Percentiles rank a stretch among this genome's conserved stretches.
These are phyloP conservation scores for Eriosoma lanigerum DNA, from an alignment of 1,140 invertebrate species.

Conservation along the genomic window DNA sequence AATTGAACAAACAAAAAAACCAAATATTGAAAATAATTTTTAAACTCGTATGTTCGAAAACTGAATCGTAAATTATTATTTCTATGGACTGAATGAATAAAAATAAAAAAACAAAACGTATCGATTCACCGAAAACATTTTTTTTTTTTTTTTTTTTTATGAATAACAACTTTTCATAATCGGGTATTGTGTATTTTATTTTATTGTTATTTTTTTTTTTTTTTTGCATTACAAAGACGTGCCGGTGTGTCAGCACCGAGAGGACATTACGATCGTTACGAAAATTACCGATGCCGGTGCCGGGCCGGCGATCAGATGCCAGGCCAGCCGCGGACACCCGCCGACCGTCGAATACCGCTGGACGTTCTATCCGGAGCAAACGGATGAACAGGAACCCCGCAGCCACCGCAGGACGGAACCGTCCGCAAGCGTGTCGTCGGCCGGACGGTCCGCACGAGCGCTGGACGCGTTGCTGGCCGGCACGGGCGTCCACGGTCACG, in stretches of 20 bases:
- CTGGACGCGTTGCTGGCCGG: not conserved
- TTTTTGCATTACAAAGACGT: not conserved
- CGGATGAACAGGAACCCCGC: not conserved
- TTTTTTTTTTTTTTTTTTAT: too few species aligned
- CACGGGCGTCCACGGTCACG: not conserved
- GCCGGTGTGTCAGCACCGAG: conserved; percentile 21
- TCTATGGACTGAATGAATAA: too few species aligned
- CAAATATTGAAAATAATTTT: too few species aligned
- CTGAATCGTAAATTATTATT: too few species aligned
- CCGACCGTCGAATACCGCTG: not conserved
- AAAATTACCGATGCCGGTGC: not conserved
- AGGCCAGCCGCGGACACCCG: not conserved
- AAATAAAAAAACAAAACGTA: too few species aligned
- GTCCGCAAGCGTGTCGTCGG: not conserved
- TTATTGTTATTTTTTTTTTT: too few species aligned
- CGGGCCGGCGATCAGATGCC: conserved; percentile 1
- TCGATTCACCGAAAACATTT: too few species aligned
- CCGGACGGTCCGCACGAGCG: not conserved
- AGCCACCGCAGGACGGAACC: too few species aligned
- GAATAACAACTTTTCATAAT: too few species aligned
- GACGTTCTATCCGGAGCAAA: conserved; percentile 8
- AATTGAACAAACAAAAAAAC: too few species aligned
- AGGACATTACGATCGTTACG: not conserved
- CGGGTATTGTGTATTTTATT: too few species aligned
- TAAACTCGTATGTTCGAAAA: too few species aligned